These are phyloP conservation scores for Capitulum mitella DNA, from an alignment of 2,888 invertebrate genomes.

Conservation along the genomic window DNA sequence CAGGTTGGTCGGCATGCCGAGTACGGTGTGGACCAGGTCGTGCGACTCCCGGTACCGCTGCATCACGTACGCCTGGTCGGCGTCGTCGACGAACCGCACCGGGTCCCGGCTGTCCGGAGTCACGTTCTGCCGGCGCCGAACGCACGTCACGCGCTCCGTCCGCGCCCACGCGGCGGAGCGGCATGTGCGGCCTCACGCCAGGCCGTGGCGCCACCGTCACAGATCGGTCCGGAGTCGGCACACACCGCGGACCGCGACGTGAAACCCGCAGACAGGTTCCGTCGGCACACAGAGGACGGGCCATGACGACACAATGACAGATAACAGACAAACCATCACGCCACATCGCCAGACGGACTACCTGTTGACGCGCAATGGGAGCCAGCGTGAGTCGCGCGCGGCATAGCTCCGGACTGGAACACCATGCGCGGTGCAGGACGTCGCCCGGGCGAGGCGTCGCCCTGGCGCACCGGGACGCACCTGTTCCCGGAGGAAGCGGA, in stretches of 20 bases:
- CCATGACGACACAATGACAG: no score
- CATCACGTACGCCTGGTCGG: conserved; percentile 89
- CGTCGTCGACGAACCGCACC: conserved; percentile 85
- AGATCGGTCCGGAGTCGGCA: no score
- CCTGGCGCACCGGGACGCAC: conserved; percentile 45
- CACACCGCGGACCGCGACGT: no score
- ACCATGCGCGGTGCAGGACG: no score
- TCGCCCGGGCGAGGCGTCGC: neutral
- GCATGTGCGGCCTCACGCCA: no score
- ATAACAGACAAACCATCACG: neutral
- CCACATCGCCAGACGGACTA: neutral
- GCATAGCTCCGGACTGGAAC: no score
- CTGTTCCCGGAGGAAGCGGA: conserved; percentile 71
- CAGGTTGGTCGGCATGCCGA: conserved; percentile 92
- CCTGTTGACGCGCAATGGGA: no score
- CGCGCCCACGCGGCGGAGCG: no score
- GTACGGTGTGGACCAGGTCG: conserved; percentile 83
- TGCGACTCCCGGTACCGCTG: conserved; percentile 95
- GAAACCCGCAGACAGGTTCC: no score
- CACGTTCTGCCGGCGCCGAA: conserved; percentile 59
- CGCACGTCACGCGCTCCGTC: neutral
- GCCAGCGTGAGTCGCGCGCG: no score
- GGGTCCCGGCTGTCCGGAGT: conserved; percentile 84
- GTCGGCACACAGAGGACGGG: no score
- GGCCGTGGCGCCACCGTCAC: no score